These are phyloP conservation scores for Phyllostomus discolor DNA, from an alignment of 2,113 vertebrate species.

Conservation along the genomic window DNA sequence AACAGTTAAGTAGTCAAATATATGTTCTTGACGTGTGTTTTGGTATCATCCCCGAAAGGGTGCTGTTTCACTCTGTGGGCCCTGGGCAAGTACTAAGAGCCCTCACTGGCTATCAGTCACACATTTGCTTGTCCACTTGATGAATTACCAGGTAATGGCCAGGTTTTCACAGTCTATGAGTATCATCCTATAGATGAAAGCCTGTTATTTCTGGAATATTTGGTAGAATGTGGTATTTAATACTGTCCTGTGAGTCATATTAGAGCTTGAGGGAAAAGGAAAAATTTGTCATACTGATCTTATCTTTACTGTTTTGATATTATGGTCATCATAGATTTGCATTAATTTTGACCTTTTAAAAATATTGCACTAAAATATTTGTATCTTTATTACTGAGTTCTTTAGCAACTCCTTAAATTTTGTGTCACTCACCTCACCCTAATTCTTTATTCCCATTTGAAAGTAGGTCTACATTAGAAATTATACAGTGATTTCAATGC, in stretches of 20 bases:
- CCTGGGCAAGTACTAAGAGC: background rate
- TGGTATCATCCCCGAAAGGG: background rate
- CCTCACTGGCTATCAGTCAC: background rate
- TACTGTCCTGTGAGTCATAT: background rate
- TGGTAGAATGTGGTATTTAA: background rate
- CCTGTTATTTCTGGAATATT: background rate
- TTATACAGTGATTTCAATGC: background rate
- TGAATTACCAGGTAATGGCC: background rate
- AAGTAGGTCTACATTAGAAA: background rate
- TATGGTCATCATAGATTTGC: background rate
- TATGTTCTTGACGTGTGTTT: background rate
- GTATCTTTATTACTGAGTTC: background rate
- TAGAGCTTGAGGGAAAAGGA: background rate
- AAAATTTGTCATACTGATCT: background rate
- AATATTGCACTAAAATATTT: background rate
- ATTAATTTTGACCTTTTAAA: background rate
- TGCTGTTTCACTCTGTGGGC: background rate
- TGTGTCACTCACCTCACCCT: background rate
- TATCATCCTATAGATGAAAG: background rate
- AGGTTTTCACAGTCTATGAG: background rate
- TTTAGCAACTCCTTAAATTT: background rate
- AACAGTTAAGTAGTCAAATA: constrained; percentile 31
- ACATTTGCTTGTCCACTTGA: background rate
- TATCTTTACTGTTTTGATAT: background rate
- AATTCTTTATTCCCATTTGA: background rate